Evolutionary conservation across 1,140 invertebrate species (phyloP), one percentile per base, ranked within the genome.

Genomic region (Pseudomyrmex concolor): DNA sequence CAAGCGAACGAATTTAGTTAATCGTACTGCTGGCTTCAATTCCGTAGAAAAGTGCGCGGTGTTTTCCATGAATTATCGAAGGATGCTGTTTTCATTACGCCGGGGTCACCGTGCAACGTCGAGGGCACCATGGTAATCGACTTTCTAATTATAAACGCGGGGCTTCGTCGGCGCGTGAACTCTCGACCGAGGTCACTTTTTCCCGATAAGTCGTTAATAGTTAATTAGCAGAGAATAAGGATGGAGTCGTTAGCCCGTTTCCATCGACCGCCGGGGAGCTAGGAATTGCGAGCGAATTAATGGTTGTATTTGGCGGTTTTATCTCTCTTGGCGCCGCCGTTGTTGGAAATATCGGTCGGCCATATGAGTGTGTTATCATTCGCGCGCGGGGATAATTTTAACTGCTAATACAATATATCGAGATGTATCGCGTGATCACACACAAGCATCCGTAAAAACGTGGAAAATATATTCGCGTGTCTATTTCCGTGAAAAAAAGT

Each of bases 131-230:
- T 59, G 63, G 76, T 87, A 88, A 87, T 88, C 86, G 83, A 88
- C 85, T 88, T 88, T 88, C 85, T 87, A 87, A 87, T 87, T 87
- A 87, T 87, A 87, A 80, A 87, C 71, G 85, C 74, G 81, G 64
- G 10, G 64, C 51, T 45, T 7, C 13, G 54, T n/a, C 10, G 15
- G 83, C 25, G 85, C 68, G 68, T 81, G 86, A 87, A 87, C 86
- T 86, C 86, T 64, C 82, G 74, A 45, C 68, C 72, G 54, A 76
- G 86, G 86, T 87, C 86, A 84, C 34, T 84, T 68, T 73, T 83
- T 74, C 51, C 57, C 73, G 86, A 87, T 87, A 87, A 87, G 82
- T 83, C 50, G 82, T 87, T 87, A 86, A 87, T 87, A 87, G 80
- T 87, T 87, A 87, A 87, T 87, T 87, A 84, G 81, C 74, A 78